Evolutionary conservation across 30 jellyfish, hydroid and myxozoan species (phyloP).

Genomic region (Haliclystus octoradiatus): DNA sequence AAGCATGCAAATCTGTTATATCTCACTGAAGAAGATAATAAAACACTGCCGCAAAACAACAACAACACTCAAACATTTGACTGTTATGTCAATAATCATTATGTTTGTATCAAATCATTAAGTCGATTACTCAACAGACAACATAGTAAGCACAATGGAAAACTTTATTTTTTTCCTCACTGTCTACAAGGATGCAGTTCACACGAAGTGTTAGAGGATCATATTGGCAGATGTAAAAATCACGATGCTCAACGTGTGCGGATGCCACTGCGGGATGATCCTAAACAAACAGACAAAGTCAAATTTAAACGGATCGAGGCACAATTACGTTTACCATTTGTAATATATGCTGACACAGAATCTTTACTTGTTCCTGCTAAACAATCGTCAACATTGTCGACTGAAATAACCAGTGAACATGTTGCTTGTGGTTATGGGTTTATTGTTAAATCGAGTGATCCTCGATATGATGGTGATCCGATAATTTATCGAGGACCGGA

Average conservation of each 20-base stretch:
- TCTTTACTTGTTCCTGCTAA: background rate
- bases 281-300: background rate
- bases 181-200: background rate
- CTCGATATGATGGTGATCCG: constrained; percentile 8
- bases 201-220: background rate
- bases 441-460: constrained; percentile 15
- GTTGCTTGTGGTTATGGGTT: constrained; percentile 25
- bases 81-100: background rate
- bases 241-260: constrained; percentile 27
- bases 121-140: constrained; percentile 12
- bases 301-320: background rate
- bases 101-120: constrained; percentile 18
- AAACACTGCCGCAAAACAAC: too few relatives aligned
- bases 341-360: background rate
- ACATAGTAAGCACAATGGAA: constrained; percentile 7
- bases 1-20: background rate
- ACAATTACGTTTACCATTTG: background rate
- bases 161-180: background rate
- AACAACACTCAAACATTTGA: too few relatives aligned
- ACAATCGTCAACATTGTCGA: background rate
- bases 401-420: constrained; percentile 18
- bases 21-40: too few relatives aligned
- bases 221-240: constrained; percentile 3
- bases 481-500: constrained; percentile 25
- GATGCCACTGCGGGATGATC: constrained; percentile 17